Evolutionary conservation across 1,140 invertebrate species (phyloP), one percentile per base, ranked within the genome.

Genomic region (Vollenhovia emeryi): DNA sequence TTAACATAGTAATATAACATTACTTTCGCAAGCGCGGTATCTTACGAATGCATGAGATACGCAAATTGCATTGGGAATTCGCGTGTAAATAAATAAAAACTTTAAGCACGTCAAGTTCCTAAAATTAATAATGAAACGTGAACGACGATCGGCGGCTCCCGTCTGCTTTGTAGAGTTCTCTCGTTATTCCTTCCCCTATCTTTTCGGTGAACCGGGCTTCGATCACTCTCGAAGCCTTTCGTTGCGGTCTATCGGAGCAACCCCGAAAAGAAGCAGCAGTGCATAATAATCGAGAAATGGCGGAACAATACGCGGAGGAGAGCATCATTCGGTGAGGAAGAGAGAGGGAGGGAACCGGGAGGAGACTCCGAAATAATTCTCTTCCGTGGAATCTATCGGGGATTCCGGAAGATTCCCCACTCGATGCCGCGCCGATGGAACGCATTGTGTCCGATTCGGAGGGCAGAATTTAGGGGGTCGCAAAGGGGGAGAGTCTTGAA

Each of bases 351-450:
- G 33, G 45, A 66, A 33, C 1, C 9, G 30, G 45, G 27, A 21
- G 21, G 43, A 52, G 64, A 36, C 2, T n/a, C 21, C 15, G 33
- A 62, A 79, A 71, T 59, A 82, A 82, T 73, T 82, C 66, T n/a
- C 66, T 24, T 40, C 50, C 18, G 71, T 82, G 50, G 78, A 82
- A 82, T 82, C 64, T 82, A 59, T 73, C n/a, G 48, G 78, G 33
- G n/a, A 82, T 82, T 82, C 66, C 78, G 50, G 66, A 73, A 73
- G 78, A 82, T 73, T 50, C 78, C 24, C 68, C 66, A 73, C 83
- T 43, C 62, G n/a, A 27, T 60, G 30, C 55, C 21, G 18, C 55
- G 13, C 36, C 55, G 45, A 15, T 60, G 43, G 64, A 86, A 75
- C 45, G 48, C 40, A 82, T 82, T 73, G 78, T 82, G n/a, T 27